Evolutionary conservation across 2,113 vertebrate species (phyloP), one percentile per base, ranked within the genome.

Genomic region (Pelodiscus sinensis): DNA sequence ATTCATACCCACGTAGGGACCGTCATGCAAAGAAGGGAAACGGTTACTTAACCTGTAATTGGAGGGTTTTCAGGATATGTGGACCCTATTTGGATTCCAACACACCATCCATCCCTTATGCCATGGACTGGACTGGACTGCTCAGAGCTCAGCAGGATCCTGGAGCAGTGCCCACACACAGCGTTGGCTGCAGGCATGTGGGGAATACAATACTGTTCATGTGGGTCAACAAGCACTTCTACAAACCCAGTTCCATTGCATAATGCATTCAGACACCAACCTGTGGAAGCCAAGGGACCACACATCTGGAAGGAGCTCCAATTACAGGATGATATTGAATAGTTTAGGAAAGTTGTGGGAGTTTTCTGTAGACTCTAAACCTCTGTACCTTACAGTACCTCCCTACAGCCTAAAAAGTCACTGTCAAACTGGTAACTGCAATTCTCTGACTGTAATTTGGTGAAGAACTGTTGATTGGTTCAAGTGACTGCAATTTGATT

Each of bases 401-500:
- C 9, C 6, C 85, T 58, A 22, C 15, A 24, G 24, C 6, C 68
- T 68, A 62, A 68, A 68, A 89, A 80, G 57, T 89, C 71, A 19
- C 79, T 75, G 44, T 51, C n/a, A n/a, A 24, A 87, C 83, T 71
- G 88, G n/a, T 82, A 90, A 90, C 94, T 88, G 50, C 81, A 54
- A 85, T 92, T 88, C 84, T 92, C 80, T 84, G 90, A 60, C n/a
- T 87, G 1, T 93, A 51, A 82, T 92, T 87, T 83, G 60, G 44
- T 62, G 52, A 92, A 85, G 89, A 22, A 55, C 29, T 55, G 15
- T 31, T 85, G 77, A 83, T 81, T 71, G 78, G 90, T 90, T 89
- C 16, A 79, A 92, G 79, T 85, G 87, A 73, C 84, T 92, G 82
- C 73, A 92, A 50, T 38, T 79, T 91, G 84, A 84, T 95, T 55